These are phyloP conservation scores for Pseudonaja textilis DNA, from an alignment of 2,113 vertebrate species.

Conservation along the genomic window DNA sequence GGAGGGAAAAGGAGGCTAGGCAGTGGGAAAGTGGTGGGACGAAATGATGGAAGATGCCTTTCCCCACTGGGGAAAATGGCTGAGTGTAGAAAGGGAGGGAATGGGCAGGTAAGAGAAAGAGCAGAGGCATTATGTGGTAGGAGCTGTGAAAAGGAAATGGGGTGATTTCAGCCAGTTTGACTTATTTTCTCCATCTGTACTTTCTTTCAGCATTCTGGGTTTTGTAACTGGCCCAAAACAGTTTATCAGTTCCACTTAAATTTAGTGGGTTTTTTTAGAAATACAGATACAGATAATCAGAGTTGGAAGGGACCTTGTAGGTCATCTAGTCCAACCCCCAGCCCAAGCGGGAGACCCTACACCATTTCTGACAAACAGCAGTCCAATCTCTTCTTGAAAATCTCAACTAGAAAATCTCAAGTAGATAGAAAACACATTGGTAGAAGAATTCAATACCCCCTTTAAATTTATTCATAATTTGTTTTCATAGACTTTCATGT, in stretches of 20 bases:
- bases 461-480: neutral
- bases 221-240: neutral
- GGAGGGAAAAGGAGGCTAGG: neutral
- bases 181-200: neutral
- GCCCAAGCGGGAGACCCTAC: no score
- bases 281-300: neutral
- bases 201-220: neutral
- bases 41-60: neutral
- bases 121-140: neutral
- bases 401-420: neutral
- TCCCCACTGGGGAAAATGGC: neutral
- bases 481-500: constrained; percentile 3
- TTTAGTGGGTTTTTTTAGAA: neutral
- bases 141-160: neutral
- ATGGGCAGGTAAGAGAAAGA: neutral
- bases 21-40: neutral
- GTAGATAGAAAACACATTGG: neutral
- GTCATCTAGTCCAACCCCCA: no score
- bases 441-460: neutral
- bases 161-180: neutral
- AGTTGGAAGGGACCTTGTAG: no score
- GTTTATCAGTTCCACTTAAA: neutral
- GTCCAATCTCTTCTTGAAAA: no score
- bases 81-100: neutral
- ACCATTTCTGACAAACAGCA: no score